Base-by-base conservation (phyloP, 1,140 invertebrate species). In the Anastatus disparis region DNA sequence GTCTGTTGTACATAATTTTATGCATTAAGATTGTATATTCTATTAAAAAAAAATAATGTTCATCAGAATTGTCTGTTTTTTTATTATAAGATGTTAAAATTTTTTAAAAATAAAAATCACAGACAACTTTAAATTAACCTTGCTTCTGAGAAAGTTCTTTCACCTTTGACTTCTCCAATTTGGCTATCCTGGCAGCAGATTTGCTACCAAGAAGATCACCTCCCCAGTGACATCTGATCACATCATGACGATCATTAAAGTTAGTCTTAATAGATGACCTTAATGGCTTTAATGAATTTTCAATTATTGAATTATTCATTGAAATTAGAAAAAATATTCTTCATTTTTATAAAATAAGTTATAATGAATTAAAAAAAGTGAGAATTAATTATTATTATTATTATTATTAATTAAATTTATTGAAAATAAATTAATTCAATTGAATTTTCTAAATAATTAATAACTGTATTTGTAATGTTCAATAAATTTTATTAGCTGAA, bases 211-310 rank as follows among this genome's bases (percentile, higher is more conserved):
- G 90, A 42, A 95, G 83, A 86, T 97, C 97, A 89, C 98, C 98
- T 76, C 98, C 98, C 97, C 97, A 99, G 90, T 99, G 96, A 82
- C 92, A 91, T 79, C 96, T 92, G 79, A 99, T 95, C 87, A 99
- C 98, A 77, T 99, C 98, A 79, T 91, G 93, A 75, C 98, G 91
- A 78, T 99, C 97, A 85, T 99, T 99, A 89, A 97, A 99, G 90
- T 99, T 99, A 12, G 95, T 98, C 85, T 94, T 97, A 76, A 99
- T 93, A 15, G 76, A 99, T 93, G 15, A 94, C 92, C 83, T 99
- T 97, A 44, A 97, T 88, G 20, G 99, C 85, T 87, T 99, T 99
- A 59, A 91, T 91, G 77, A 99, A 91, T 71, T 92, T 87, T 26
- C 92, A 91, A 74, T 92, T 90, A 83, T 99, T 97, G 92, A 90